Percentiles rank a stretch among this genome's conserved stretches.
These are phyloP conservation scores for Urocitellus parryii DNA, from an alignment of 2,113 vertebrate genomes.

Conservation along the genomic window DNA sequence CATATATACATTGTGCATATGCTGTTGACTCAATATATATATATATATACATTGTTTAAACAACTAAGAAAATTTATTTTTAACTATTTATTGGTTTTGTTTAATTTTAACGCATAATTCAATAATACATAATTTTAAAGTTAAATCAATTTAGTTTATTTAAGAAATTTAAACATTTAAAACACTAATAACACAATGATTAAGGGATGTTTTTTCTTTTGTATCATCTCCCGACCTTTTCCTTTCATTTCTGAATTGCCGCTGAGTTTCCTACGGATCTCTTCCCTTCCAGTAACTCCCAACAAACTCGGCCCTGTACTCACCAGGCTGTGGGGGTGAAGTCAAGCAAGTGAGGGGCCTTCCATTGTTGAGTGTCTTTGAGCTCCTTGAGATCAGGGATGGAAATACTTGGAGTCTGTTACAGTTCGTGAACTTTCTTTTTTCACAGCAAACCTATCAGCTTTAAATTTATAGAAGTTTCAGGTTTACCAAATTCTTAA, in stretches of 20 bases:
- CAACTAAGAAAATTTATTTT: not conserved
- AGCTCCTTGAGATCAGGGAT: not conserved
- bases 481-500: not conserved
- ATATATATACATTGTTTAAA: not conserved
- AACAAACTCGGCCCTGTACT: not conserved
- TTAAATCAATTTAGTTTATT: not conserved
- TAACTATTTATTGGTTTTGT: not conserved
- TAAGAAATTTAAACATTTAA: not conserved
- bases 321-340: rapidly evolving
- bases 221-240: not conserved
- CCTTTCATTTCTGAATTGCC: not conserved
- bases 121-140: not conserved
- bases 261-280: not conserved
- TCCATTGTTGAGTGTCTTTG: not conserved
- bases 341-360: not conserved
- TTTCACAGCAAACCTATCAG: not conserved
- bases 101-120: not conserved
- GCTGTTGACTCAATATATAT: not conserved
- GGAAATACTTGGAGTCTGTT: not conserved
- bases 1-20: no score
- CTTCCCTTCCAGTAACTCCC: not conserved
- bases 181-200: not conserved
- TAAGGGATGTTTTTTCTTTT: not conserved
- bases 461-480: not conserved
- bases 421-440: not conserved